These are phyloP conservation scores for fruit fly (Drosophila melanogaster) DNA, from an alignment of 1,140 invertebrate genomes.

Conservation along the genomic window DNA sequence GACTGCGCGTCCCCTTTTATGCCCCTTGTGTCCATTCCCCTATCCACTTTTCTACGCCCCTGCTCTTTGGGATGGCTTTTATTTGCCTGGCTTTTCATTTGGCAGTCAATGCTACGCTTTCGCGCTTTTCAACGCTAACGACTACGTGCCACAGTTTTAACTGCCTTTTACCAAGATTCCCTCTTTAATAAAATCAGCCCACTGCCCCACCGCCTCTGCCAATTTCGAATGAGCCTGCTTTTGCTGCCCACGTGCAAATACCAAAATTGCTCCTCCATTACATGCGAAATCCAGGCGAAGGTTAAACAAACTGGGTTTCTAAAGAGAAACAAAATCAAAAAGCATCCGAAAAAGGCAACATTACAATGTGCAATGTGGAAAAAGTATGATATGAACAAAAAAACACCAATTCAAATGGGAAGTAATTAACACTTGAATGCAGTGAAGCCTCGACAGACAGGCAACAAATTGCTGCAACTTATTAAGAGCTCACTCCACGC, in stretches of 20 bases:
- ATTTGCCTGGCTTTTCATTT: slow-evolving; percentile 76
- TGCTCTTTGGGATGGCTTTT: slow-evolving; percentile 52
- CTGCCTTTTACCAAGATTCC: slow-evolving; percentile 57
- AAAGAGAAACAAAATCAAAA: slow-evolving; percentile 16
- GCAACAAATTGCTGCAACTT: slow-evolving; percentile 79
- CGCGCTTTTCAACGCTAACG: slow-evolving; percentile 66
- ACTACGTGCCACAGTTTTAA: slow-evolving; percentile 76
- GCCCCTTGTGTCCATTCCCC: neutral
- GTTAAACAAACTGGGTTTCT: neutral
- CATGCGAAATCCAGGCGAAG: neutral
- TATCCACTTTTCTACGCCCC: neutral
- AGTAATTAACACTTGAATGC: slow-evolving; percentile 72
- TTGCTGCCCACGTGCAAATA: slow-evolving; percentile 12
- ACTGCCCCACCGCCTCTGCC: neutral
- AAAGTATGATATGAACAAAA: slow-evolving; percentile 58
- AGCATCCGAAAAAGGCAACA: no score
- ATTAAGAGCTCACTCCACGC: slow-evolving; percentile 52
- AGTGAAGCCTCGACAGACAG: slow-evolving; percentile 38
- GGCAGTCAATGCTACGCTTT: slow-evolving; percentile 69
- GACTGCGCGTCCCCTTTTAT: neutral
- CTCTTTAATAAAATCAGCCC: neutral
- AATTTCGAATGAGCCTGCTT: slow-evolving; percentile 2
- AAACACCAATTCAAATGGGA: slow-evolving; percentile 72
- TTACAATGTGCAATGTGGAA: neutral
- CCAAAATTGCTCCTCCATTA: no score